Conservation (phyloP, 2,797 vertebrate species). For the Spheniscus humboldti region DNA sequence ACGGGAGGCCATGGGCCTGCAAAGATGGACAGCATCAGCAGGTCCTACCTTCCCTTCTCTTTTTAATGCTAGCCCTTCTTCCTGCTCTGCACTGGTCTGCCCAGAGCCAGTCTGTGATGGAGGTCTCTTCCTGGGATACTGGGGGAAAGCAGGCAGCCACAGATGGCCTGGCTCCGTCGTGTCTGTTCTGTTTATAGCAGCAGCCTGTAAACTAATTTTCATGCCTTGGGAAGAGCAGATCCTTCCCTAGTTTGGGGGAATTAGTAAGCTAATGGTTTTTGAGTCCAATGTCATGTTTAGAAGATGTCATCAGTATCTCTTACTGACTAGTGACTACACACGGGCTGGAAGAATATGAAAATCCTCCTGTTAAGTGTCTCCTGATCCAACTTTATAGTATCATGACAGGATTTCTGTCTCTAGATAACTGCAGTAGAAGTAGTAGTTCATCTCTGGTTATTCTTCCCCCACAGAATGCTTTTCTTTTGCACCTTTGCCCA, state of each 20-base stretch:
- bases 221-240: neutral
- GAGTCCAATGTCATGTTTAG: neutral
- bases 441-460: neutral
- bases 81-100: neutral
- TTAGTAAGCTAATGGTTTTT: neutral
- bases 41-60: neutral
- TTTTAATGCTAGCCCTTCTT: neutral
- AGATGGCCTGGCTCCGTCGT: rapidly evolving
- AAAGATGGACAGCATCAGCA: neutral
- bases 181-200: neutral
- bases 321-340: neutral
- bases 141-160: neutral
- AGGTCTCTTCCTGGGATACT: neutral
- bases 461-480: neutral
- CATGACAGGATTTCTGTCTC: neutral
- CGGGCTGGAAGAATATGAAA: neutral
- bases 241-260: neutral
- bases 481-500: neutral
- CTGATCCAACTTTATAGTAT: neutral
- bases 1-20: neutral
- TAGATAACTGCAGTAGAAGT: neutral
- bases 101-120: neutral
- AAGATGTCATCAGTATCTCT: neutral
- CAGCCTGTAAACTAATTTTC: neutral
- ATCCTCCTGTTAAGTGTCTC: neutral